phyloP scores from a whole-genome alignment of 2,113 vertebrate genomes.

The Connochaetes taurinus region DNA sequence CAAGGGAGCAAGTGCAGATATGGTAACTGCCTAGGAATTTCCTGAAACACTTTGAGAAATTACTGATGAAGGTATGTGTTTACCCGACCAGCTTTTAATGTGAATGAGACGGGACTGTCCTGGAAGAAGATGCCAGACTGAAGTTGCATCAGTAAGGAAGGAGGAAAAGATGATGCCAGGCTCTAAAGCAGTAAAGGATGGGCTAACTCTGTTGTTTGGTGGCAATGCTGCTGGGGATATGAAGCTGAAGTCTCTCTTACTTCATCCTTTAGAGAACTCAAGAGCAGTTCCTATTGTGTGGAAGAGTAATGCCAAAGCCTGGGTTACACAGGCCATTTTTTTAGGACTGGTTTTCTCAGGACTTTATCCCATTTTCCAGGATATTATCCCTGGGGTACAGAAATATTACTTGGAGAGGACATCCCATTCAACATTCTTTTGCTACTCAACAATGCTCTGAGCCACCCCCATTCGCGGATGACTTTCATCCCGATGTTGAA shows the following conservation, averaged over 20 bases:
- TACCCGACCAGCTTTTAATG: neutral
- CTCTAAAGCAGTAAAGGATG: neutral
- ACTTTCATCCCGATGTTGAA: neutral
- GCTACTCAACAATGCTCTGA: neutral
- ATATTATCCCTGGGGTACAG: neutral
- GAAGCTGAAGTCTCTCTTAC: neutral
- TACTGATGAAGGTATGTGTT: neutral
- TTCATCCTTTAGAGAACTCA: neutral
- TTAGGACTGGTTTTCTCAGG: neutral
- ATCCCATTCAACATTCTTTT: neutral
- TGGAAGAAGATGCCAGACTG: neutral
- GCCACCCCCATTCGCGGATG: neutral
- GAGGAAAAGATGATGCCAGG: neutral
- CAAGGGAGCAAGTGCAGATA: neutral
- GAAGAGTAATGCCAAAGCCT: neutral
- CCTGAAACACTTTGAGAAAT: neutral
- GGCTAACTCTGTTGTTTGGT: neutral
- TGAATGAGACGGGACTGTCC: neutral
- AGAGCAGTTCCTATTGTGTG: neutral
- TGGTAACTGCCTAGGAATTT: neutral
- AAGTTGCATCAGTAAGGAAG: neutral
- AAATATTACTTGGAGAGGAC: neutral
- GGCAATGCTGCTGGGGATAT: neutral
- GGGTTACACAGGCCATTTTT: neutral
- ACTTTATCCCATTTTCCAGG: neutral